A percentile compares a stretch with the other conserved stretches of the same genome.
Conservation (phyloP, 2,113 vertebrate species). For the Oreochromis tanganicae region DNA sequence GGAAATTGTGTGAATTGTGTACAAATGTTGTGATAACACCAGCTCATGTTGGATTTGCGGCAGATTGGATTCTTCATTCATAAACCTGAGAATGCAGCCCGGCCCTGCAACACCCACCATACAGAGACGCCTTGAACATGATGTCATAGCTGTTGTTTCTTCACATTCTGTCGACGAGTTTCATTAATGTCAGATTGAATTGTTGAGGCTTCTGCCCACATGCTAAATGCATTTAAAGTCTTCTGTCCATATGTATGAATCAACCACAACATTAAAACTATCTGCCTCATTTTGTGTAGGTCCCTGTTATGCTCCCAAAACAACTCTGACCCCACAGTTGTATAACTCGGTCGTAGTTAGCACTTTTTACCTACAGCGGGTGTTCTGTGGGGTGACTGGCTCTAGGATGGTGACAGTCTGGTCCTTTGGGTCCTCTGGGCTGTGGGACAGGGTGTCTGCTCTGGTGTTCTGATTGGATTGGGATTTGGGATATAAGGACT, state of each 20-base stretch:
- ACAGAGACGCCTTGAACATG: fast-evolving
- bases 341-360: no score
- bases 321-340: background rate
- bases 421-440: fast-evolving
- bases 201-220: background rate
- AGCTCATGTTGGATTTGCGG: background rate
- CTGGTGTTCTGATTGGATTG: background rate
- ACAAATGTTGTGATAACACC: no score
- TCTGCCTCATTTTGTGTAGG: background rate
- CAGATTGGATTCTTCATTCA: background rate
- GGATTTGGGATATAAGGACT: background rate
- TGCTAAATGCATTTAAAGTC: background rate
- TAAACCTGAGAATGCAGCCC: background rate
- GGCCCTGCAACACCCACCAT: fast-evolving
- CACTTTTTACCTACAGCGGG: no score
- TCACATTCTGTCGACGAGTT: background rate
- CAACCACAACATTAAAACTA: background rate
- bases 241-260: background rate
- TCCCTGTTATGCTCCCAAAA: background rate
- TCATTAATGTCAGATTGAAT: background rate
- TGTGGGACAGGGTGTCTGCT: background rate
- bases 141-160: background rate
- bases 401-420: background rate
- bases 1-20: no score
- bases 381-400: fast-evolving